Percentiles rank a stretch among this genome's conserved stretches.
phyloP scores from a whole-genome alignment of 2,797 vertebrate species.

The Pampus argenteus region DNA sequence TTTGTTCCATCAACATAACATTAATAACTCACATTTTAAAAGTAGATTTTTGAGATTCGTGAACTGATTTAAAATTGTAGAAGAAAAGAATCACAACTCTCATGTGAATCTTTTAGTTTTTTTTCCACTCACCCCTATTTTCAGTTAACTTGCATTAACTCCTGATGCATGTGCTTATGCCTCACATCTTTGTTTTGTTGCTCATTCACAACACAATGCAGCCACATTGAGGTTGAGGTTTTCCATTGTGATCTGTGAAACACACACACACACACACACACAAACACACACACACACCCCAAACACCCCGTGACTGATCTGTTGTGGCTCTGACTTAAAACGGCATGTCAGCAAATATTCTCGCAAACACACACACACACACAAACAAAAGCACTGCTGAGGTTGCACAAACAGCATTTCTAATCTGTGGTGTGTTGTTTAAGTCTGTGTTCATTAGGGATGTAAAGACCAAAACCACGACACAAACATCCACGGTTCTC shows the following conservation, averaged over 20 bases:
- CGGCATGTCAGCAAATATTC: constrained; percentile 55
- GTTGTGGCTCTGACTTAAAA: constrained; percentile 34
- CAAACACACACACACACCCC: neutral
- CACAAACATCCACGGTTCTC: too few species aligned
- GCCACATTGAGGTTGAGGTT: constrained; percentile 44
- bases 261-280: constrained; percentile 33
- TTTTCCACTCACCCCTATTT: too few species aligned
- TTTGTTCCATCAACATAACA: too few species aligned
- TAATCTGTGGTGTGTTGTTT: constrained; percentile 22
- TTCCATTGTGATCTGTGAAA: constrained; percentile 51
- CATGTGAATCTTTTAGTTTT: too few species aligned
- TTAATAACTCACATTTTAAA: too few species aligned
- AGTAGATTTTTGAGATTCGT: too few species aligned
- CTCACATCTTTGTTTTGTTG: constrained; percentile 42
- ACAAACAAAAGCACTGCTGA: constrained; percentile 13
- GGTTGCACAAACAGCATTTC: constrained; percentile 47
- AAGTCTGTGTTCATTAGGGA: constrained; percentile 2
- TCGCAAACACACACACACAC: constrained; percentile 14
- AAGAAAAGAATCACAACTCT: too few species aligned
- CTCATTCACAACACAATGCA: constrained; percentile 12
- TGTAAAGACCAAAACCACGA: too few species aligned
- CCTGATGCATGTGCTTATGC: constrained; percentile 19
- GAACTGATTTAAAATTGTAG: too few species aligned
- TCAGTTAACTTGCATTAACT: too few species aligned
- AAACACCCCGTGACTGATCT: constrained; percentile 24